These are phyloP conservation scores for Puma concolor DNA, from an alignment of 2,113 vertebrate species.

Conservation along the genomic window DNA sequence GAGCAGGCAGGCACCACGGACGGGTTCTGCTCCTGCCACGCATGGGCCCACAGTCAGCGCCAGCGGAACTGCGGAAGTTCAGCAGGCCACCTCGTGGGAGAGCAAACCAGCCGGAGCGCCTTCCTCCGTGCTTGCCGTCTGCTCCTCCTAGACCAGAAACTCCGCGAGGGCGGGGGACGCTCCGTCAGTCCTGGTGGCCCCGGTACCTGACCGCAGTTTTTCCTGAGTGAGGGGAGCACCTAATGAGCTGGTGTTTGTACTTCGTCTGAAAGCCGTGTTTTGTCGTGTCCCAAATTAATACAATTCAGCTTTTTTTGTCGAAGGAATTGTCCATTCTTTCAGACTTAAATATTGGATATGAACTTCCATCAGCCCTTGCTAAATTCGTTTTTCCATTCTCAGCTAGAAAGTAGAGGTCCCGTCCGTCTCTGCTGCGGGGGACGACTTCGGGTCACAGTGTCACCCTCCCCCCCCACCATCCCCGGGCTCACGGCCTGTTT, in stretches of 20 bases:
- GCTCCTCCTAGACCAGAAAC: too few species aligned
- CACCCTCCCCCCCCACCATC: too few species aligned
- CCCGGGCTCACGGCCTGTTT: accelerated
- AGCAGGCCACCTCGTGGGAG: not conserved
- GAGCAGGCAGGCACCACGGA: accelerated
- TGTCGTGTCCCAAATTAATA: not conserved
- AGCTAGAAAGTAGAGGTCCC: not conserved
- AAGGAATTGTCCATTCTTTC: not conserved
- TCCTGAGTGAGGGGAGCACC: not conserved
- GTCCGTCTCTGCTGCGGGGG: accelerated
- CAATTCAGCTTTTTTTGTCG: not conserved
- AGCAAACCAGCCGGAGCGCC: not conserved
- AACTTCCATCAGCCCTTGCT: too few species aligned
- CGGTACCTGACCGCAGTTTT: accelerated
- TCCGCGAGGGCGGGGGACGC: accelerated
- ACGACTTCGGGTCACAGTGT: too few species aligned
- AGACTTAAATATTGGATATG: not conserved
- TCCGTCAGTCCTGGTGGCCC: not conserved
- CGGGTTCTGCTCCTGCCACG: too few species aligned
- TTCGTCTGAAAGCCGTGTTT: not conserved
- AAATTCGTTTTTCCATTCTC: not conserved
- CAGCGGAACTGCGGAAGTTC: accelerated
- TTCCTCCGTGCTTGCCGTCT: too few species aligned
- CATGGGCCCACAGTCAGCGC: too few species aligned
- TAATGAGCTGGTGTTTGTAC: not conserved